These are phyloP conservation scores for Catocala fraxini DNA, from an alignment of 2,888 invertebrate species.

Conservation along the genomic window DNA sequence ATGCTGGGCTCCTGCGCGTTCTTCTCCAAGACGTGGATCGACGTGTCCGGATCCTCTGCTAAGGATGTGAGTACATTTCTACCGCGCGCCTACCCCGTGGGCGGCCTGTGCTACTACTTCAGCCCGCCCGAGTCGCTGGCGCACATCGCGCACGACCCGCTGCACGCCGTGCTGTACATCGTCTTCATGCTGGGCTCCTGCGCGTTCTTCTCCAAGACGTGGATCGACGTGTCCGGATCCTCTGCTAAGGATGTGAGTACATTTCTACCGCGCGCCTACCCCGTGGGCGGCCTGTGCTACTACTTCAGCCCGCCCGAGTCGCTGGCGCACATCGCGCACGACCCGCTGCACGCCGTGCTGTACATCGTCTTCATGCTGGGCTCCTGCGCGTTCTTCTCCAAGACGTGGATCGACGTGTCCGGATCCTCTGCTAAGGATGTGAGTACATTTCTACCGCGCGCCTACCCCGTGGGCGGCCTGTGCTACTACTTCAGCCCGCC, in stretches of 20 bases:
- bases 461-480: slow-evolving; percentile 98
- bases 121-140: slow-evolving; percentile 99
- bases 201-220: slow-evolving; percentile 99
- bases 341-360: slow-evolving; percentile 98
- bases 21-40: slow-evolving; percentile 99
- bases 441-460: too few species aligned
- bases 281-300: slow-evolving; percentile 99
- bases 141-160: slow-evolving; percentile 98
- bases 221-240: slow-evolving; percentile 99
- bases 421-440: slow-evolving; percentile 99
- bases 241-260: slow-evolving; percentile 99
- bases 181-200: slow-evolving; percentile 99
- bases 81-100: slow-evolving; percentile 98
- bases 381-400: slow-evolving; percentile 99
- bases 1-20: slow-evolving; percentile 99
- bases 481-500: slow-evolving; percentile 99
- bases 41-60: slow-evolving; percentile 99
- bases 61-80: too few species aligned
- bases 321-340: slow-evolving; percentile 97
- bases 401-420: slow-evolving; percentile 99
- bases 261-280: slow-evolving; percentile 98
- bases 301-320: slow-evolving; percentile 99
- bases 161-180: slow-evolving; percentile 98
- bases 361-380: slow-evolving; percentile 99
- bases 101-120: slow-evolving; percentile 99